Percentiles rank a stretch among this genome's conserved stretches.
phyloP scores from a whole-genome alignment of 2,888 invertebrate genomes.

The Platynereis dumerilii region DNA sequence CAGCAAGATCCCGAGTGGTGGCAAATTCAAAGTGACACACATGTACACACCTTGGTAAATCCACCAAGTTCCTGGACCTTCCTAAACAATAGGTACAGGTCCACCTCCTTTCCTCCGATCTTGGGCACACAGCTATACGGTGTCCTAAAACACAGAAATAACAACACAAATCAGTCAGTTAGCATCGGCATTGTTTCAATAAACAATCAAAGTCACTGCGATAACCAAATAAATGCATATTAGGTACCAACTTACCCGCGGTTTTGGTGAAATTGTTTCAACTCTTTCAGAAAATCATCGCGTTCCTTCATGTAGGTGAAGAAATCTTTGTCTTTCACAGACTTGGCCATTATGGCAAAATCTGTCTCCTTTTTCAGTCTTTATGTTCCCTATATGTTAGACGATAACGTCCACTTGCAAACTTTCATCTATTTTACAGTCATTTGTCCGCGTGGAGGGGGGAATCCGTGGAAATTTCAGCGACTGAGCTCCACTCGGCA shows the following conservation, averaged over 20 bases:
- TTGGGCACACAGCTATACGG: conserved; percentile 75
- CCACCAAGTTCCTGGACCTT: conserved; percentile 92
- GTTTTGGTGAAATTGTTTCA: conserved; percentile 88
- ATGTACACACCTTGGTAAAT: conserved; percentile 75
- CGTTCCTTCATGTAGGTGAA: conserved; percentile 79
- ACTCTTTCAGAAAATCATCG: conserved; percentile 81
- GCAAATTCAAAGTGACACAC: conserved; percentile 43
- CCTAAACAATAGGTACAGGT: conserved; percentile 88
- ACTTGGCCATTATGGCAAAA: neutral
- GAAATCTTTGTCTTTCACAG: conserved; percentile 70
- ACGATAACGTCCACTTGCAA: no score
- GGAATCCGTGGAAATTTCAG: no score
- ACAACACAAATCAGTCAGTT: conserved; percentile 2
- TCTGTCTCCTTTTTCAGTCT: neutral
- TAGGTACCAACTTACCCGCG: conserved; percentile 76
- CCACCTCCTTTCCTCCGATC: conserved; percentile 89
- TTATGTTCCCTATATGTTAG: no score
- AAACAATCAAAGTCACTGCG: neutral
- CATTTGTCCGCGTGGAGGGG: no score
- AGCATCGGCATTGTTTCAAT: neutral
- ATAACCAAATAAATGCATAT: conserved; percentile 9
- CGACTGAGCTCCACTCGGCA: no score
- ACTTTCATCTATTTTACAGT: no score
- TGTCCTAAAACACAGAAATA: conserved; percentile 66
- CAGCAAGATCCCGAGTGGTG: conserved; percentile 29